Base-by-base conservation (phyloP, 2,113 vertebrate species). In the Trogon surrucura region DNA sequence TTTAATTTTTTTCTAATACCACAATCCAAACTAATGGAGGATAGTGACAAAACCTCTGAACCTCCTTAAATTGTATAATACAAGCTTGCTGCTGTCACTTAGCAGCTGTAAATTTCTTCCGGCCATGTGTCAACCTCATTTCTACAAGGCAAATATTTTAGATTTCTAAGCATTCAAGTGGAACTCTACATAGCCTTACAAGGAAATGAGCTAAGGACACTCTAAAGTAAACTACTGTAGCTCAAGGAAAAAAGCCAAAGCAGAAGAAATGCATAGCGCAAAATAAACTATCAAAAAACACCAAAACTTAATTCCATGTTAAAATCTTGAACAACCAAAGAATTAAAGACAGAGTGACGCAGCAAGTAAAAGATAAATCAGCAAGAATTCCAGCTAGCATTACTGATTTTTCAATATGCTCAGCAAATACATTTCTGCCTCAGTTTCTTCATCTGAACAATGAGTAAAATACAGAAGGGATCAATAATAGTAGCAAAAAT, bases 131-230 rank as follows among this genome's bases (percentile, higher is more conserved):
- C 74, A 89, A 75, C 26, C 26, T 84, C 65, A 85, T 75, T 91
- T 96, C 75, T 85, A 74, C 47, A 73, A 53, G 69, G 78, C 30
- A 96, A 95, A 58, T 75, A 92, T 88, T 93, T 94, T 53, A 29
- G 34, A 80, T 89, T 65, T 89, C 80, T 95, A 91, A 62, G 80
- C 93, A 96, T 66, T 94, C 80, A 91, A 91, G 89, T 93, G 80
- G 89, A 97, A 95, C 86, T 89, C 36, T 36, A 80, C 41, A 91
- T 72, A 44, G 50, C n/a, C 47, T 50, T 74, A 90, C 47, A 91
- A 88, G 58, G 36, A 94, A 97, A 94, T 2, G 1, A 92, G 48
- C 90, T 57, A 77, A 85, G 51, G 71, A 79, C 30, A 80, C 20
- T 48, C 38, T 57, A 56, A 95, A 96, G 58, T 80, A 91, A 92